Evolutionary conservation across 2,888 invertebrate genomes (phyloP).

Genomic region (Mystacides longicornis): DNA sequence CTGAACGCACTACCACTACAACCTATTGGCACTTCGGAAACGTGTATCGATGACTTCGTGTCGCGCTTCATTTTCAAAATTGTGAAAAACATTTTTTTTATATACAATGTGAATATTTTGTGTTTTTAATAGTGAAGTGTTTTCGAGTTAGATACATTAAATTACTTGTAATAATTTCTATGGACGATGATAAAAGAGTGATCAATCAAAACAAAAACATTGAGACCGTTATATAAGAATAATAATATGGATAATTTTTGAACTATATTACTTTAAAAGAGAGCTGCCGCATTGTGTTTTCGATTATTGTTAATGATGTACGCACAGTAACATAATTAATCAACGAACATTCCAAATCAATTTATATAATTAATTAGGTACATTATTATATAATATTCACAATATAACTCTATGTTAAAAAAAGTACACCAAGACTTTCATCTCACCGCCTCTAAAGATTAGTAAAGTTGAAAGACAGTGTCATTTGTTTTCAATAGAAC

Average conservation of each 20-base stretch:
- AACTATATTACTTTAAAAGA: too few species aligned
- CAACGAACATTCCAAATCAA: conserved; percentile 11
- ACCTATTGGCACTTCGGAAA: too few species aligned
- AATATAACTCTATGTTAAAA: background rate
- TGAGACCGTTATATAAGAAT: conserved; percentile 15
- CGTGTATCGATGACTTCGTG: too few species aligned
- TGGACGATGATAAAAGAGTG: too few species aligned
- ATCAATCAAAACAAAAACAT: background rate
- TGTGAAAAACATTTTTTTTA: too few species aligned
- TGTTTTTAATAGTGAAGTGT: too few species aligned
- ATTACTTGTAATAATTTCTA: too few species aligned
- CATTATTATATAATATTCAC: too few species aligned
- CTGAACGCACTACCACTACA: too few species aligned
- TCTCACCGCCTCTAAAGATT: conserved; percentile 5
- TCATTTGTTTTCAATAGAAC: background rate
- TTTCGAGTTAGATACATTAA: too few species aligned
- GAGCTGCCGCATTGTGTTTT: conserved; percentile 8
- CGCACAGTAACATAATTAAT: conserved; percentile 15
- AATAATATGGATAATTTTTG: conserved; percentile 13
- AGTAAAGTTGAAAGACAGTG: background rate
- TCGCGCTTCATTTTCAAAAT: too few species aligned
- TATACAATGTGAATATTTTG: too few species aligned
- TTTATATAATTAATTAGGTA: conserved; percentile 18
- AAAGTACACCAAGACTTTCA: conserved; percentile 9
- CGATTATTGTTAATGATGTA: conserved; percentile 12